Evolutionary conservation across 2,888 invertebrate genomes (phyloP).

Genomic region (Lasioglossum lativentre): DNA sequence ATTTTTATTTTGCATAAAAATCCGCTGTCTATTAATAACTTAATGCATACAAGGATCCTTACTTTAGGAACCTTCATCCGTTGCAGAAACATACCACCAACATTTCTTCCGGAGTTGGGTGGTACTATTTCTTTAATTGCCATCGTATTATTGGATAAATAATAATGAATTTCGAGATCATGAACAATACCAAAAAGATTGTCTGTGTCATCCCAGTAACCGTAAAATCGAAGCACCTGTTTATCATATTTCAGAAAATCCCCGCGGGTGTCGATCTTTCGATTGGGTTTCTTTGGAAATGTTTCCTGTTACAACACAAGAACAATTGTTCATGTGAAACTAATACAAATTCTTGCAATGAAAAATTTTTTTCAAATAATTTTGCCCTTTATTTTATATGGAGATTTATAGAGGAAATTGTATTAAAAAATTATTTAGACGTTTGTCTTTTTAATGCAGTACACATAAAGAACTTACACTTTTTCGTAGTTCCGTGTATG

Average conservation of each 20-base stretch:
- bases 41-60: constrained; percentile 52
- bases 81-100: constrained; percentile 90
- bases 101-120: constrained; percentile 90
- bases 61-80: constrained; percentile 93
- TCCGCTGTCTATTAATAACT: background rate
- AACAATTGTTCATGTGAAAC: background rate
- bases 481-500: constrained; percentile 75
- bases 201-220: constrained; percentile 95
- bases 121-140: constrained; percentile 92
- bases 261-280: constrained; percentile 88
- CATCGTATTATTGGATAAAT: constrained; percentile 94
- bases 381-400: background rate
- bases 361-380: background rate
- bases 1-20: too few species aligned
- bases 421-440: background rate
- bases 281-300: constrained; percentile 86
- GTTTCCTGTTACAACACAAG: constrained; percentile 51
- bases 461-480: constrained; percentile 67
- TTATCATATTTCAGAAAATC: constrained; percentile 94
- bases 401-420: background rate
- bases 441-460: background rate
- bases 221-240: constrained; percentile 91
- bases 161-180: constrained; percentile 92
- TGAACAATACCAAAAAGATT: constrained; percentile 92
- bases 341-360: background rate